Base-by-base conservation (phyloP, 2,888 invertebrate species). In the Pseudolycoriella hygida region DNA sequence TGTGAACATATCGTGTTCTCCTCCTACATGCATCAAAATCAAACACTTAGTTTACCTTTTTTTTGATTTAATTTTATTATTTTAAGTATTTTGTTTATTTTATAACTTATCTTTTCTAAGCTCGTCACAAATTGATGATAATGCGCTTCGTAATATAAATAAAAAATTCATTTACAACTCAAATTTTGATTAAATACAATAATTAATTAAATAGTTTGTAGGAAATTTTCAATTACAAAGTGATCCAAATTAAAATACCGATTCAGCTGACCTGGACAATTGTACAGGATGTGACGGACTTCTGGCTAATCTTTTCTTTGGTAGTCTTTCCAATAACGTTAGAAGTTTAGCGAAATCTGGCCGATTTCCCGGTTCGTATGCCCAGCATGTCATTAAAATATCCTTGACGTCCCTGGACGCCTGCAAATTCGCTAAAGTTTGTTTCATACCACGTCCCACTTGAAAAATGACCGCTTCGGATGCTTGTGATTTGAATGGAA, bases 271-370 rank as follows among this genome's bases (percentile, higher is more conserved):
- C 58, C 94, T 80, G 42, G 93, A 93, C 56, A 96, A 74, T 63
- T 96, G 93, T 54, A 94, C 84, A 25, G 97, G 97, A 75, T 97
- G 96, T 50, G 96, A 97, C 53, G 98, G 98, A 60, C 93, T 94
- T 52, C 98, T 81, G 43, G 90, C 92, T 53, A 98, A 75, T 40
- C 90, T 76, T 69, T 94, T 94, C 67, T 92, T 89, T 40, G 98
- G 97, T 56, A 98, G 72, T 62, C 86, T 84, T 60, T 93, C 88
- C 47, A 98, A 73, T 47, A 83, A 77, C 47, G 80, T 80, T 53
- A 89, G 74, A 48, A 98, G 70, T 52, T 78, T 77, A 45, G 81
- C 77, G 68, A 98, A 98, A 62, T 93, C 89, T 0, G 92, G 90
- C 50, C 98, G 77, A 59, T 90, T 87, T 46, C 72, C 72, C 5